Base-by-base conservation (phyloP, 2,888 invertebrate genomes). In the Parascotia fuliginaria region DNA sequence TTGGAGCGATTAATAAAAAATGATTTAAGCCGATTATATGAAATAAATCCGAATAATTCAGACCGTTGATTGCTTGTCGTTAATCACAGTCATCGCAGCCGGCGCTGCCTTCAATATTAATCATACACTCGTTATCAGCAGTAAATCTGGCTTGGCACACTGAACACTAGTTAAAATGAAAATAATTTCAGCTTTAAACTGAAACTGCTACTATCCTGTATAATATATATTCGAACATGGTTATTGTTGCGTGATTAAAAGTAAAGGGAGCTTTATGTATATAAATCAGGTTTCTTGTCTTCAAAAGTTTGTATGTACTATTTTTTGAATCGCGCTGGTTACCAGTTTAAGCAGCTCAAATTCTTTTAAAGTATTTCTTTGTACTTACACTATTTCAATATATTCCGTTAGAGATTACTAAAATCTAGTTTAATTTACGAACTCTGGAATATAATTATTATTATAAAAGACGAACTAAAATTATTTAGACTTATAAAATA, bases 61-160 rank as follows among this genome's bases (percentile, higher is more conserved):
- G 75, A 69, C 66, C 78, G 80, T 75, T 84, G 82, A 87, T 85
- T 82, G 83, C 73, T 68, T 70, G 69, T 74, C 83, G 82, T 87
- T 87, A 85, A 87, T 87, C 83, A 86, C 81, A 75, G 77, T 71
- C 72, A 68, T 66, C 65, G 70, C 72, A 71, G 71, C 70, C 64
- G 68, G 64, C 51, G 57, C 62, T 70, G 75, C 74, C 70, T 83
- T 79, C 79, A 78, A 80, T 82, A 82, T 83, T 82, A 82, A 84
- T 85, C 79, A 80, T 80, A 78, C 77, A 77, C 81, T 82, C 83
- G 83, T 83, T 83, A 81, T 78, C 79, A 74, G 74, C 65, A 75
- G 76, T 74, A 74, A 79, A 82, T 78, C 77, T 76, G 70, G 55
- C 41, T 58, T 55, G 68, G 66, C 60, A 64, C 49, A 63, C 52